Conservation (phyloP, 2,888 invertebrate species). For the Diaphora mendica region DNA sequence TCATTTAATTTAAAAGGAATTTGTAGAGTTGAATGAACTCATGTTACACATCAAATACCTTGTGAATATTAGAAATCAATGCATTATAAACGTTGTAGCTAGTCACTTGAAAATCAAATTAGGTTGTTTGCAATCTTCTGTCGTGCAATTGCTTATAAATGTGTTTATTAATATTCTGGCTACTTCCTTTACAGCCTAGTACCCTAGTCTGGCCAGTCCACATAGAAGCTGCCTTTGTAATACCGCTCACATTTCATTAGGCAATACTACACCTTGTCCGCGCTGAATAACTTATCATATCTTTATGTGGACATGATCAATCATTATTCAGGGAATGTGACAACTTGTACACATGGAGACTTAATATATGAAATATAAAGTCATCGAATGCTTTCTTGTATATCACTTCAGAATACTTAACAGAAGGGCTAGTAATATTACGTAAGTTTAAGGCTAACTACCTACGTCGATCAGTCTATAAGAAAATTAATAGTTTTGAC, state of each 20-base stretch:
- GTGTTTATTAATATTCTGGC: neutral
- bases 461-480: too few relatives aligned
- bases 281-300: conserved; percentile 10
- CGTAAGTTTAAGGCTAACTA: too few relatives aligned
- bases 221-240: conserved; percentile 6
- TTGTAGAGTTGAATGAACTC: too few relatives aligned
- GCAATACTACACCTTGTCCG: conserved; percentile 10
- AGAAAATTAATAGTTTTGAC: too few relatives aligned
- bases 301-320: neutral
- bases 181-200: neutral
- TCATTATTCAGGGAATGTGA: conserved; percentile 8
- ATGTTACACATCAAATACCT: neutral
- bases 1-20: too few relatives aligned
- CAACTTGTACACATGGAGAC: neutral
- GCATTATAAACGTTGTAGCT: neutral
- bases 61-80: neutral
- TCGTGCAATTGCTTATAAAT: neutral
- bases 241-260: conserved; percentile 25
- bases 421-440: neutral
- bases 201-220: neutral
- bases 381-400: neutral
- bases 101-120: neutral
- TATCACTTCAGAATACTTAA: neutral
- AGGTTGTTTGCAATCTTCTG: neutral
- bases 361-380: neutral